These are phyloP conservation scores for Pangasius sanitwongsei DNA, from an alignment of 2,797 vertebrate species.

Conservation along the genomic window DNA sequence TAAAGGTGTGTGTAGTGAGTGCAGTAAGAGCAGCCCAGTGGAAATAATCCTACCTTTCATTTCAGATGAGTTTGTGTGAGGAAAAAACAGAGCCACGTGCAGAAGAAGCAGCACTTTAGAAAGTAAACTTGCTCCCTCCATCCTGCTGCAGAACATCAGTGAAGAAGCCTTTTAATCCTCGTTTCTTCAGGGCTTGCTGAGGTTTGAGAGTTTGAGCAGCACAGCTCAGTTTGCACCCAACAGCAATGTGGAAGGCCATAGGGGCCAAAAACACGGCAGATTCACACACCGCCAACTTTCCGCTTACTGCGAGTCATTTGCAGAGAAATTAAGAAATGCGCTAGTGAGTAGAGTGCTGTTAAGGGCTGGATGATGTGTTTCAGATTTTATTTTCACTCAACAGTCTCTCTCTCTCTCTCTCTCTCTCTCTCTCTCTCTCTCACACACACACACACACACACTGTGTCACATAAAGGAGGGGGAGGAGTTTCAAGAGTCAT, in stretches of 20 bases:
- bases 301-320: neutral
- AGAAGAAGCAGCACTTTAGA: conserved; percentile 41
- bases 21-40: neutral
- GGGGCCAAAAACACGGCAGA: neutral
- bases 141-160: neutral
- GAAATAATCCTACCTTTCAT: conserved; percentile 50
- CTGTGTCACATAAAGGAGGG: neutral
- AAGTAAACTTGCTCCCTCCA: conserved; percentile 30
- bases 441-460: neutral
- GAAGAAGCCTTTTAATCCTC: neutral
- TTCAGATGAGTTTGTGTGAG: conserved; percentile 35
- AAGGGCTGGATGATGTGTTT: neutral
- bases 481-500: neutral
- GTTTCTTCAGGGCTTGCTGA: neutral
- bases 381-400: neutral
- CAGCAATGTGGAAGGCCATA: conserved; percentile 4
- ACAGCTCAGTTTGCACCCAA: neutral
- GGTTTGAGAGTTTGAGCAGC: neutral
- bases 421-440: neutral
- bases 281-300: neutral
- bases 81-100: conserved; percentile 3
- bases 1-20: neutral
- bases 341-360: neutral
- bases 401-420: neutral
- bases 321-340: neutral